These are phyloP conservation scores for Cybosia mesomella DNA, from an alignment of 2,888 invertebrate species.

Conservation along the genomic window DNA sequence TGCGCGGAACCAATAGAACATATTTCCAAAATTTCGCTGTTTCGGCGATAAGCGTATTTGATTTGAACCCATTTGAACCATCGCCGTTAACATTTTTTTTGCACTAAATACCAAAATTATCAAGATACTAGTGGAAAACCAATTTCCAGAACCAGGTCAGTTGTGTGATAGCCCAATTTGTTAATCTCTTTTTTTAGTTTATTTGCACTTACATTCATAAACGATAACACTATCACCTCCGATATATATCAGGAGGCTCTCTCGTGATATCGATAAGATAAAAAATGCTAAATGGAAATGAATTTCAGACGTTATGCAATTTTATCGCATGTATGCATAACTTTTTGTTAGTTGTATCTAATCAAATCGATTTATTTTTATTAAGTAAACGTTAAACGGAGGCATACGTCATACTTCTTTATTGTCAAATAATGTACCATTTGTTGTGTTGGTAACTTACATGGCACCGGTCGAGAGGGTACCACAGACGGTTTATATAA, in stretches of 20 bases:
- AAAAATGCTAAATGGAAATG: conserved; percentile 23
- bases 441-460: too few species aligned
- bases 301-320: conserved; percentile 25
- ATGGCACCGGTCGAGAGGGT: too few species aligned
- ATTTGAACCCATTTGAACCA: neutral
- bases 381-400: too few species aligned
- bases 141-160: conserved; percentile 18
- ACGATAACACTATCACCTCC: conserved; percentile 15
- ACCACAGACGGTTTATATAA: too few species aligned
- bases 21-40: too few species aligned
- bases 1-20: too few species aligned
- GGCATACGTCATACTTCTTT: too few species aligned
- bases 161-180: conserved; percentile 40
- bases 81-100: neutral
- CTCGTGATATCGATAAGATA: conserved; percentile 38
- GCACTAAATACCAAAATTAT: neutral
- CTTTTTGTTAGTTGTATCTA: too few species aligned
- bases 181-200: conserved; percentile 37
- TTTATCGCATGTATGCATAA: neutral
- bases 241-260: conserved; percentile 26
- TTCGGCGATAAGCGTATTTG: too few species aligned
- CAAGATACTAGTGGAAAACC: conserved; percentile 1
- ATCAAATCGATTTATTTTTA: too few species aligned
- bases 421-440: too few species aligned
- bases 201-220: conserved; percentile 29